Base-by-base conservation (phyloP, 2,113 vertebrate genomes). In the human region DNA sequence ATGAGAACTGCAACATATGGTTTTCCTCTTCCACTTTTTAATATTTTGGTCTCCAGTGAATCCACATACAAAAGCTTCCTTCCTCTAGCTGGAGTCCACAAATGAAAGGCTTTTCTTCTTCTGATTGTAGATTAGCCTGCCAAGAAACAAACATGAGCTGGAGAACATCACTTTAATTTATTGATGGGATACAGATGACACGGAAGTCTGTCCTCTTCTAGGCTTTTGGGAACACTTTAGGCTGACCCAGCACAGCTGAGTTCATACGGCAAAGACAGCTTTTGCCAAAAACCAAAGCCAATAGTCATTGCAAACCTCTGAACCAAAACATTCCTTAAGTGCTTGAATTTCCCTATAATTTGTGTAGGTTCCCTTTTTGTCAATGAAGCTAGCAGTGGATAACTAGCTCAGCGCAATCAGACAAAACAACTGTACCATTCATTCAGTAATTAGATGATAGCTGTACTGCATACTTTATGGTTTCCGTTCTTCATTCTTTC, bases 151-250 rank as follows among this genome's bases (percentile, higher is more conserved):
- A 98, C 98, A 98, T 6, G 98, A 98, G 98, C 98, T 99, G 98
- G 98, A 98, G 98, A 99, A 99, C 98, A 99, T 99, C 98, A 99
- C 96, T 99, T 99, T 98, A 99, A 99, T 99, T 99, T 99, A 99
- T 99, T 99, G 99, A 99, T 99, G 98, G 99, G 98, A 98, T 98
- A 98, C 99, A 99, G 98, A 99, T 99, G 98, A 99, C 98, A 98
- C 98, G 98, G 98, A 99, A 99, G 98, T 98, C 98, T 98, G 98
- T 99, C 98, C 98, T 98, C 98, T 98, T 98, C 98, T 93, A 98
- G 97, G 98, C 97, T 98, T 99, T 99, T 98, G 99, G 98, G 98
- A 99, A 98, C 6, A 96, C 98, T 98, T 97, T 97, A 88, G 96
- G 95, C 97, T 99, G 98, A 99, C 98, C 98, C 97, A 98, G 94